Evolutionary conservation across 1,140 invertebrate species (phyloP), one percentile per base, ranked within the genome.

Genomic region (Drosophila grimshawi): DNA sequence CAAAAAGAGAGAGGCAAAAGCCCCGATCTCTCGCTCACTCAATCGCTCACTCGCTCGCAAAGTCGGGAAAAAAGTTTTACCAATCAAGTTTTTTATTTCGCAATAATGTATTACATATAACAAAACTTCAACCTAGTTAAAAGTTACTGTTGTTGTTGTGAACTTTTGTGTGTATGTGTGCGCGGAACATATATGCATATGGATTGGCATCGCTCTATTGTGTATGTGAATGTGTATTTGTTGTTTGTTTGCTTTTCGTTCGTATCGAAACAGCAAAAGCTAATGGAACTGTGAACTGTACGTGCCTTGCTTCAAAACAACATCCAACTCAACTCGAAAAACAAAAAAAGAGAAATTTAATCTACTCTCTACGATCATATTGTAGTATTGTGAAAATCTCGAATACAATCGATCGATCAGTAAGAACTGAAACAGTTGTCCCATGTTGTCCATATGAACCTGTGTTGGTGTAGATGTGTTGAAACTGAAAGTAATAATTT

Each of bases 71-170:
- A 88, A 88, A 85, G 85, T 89, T 89, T 89, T 89, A 89, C 85
- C 85, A 89, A 89, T 89, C 85, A 89, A 89, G 85, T 89, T 89
- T 88, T 86, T 89, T 89, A 89, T 89, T 89, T 89, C 85, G 85
- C 86, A 89, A 89, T 89, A 86, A 82, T 79, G 85, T 77, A 89
- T 81, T 78, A 80, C 66, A 71, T 76, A 71, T 89, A 90, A 89
- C 80, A 85, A 89, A 89, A 89, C 85, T 89, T 89, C 85, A 89
- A 89, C 85, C 85, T 89, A 89, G 85, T 89, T 89, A 89, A 88
- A 77, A 89, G 85, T 89, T 88, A 89, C 70, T 86, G 81, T 69
- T 80, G 81, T 76, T 80, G 81, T 81, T 78, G 82, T 86, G 85
- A 79, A 80, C 85, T 88, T 74, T 80, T 80, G 39, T 43, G 39